Conservation (phyloP, 2,888 invertebrate genomes). For the Cremastobaeus sp. region DNA sequence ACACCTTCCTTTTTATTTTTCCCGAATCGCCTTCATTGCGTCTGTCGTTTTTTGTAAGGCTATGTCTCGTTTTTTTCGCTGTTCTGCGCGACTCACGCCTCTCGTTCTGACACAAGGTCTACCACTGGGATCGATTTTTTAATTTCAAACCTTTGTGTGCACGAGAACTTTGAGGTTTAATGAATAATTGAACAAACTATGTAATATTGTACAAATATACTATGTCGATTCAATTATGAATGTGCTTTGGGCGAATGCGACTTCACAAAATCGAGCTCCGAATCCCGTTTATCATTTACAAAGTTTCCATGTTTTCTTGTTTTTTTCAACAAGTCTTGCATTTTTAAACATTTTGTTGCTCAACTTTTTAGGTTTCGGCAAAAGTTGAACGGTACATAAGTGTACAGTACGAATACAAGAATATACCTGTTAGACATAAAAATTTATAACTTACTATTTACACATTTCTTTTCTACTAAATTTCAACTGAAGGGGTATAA, state of each 20-base stretch:
- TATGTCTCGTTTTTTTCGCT: constrained; percentile 9
- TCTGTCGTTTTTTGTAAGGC: neutral
- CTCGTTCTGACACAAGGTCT: constrained; percentile 30
- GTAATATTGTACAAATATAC: constrained; percentile 38
- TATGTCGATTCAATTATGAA: constrained; percentile 28
- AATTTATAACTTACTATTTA: too few relatives aligned
- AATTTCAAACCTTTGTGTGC: constrained; percentile 34
- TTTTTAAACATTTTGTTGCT: too few relatives aligned
- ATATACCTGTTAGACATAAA: too few relatives aligned
- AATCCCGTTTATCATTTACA: neutral
- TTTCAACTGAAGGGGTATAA: too few relatives aligned
- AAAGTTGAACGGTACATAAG: too few relatives aligned
- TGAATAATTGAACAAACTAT: constrained; percentile 38
- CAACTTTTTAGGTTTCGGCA: too few relatives aligned
- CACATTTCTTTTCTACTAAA: too few relatives aligned
- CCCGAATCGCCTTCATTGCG: constrained; percentile 17
- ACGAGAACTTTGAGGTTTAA: constrained; percentile 20
- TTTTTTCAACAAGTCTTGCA: too few relatives aligned
- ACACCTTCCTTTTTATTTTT: constrained; percentile 46
- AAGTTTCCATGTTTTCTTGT: neutral
- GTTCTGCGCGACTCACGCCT: constrained; percentile 7
- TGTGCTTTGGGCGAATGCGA: neutral
- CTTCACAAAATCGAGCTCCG: neutral
- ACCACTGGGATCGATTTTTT: constrained; percentile 37
- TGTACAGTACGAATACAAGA: too few relatives aligned